Base-by-base conservation (phyloP, 23 tunicate species). In the Phallusia fumigata region DNA sequence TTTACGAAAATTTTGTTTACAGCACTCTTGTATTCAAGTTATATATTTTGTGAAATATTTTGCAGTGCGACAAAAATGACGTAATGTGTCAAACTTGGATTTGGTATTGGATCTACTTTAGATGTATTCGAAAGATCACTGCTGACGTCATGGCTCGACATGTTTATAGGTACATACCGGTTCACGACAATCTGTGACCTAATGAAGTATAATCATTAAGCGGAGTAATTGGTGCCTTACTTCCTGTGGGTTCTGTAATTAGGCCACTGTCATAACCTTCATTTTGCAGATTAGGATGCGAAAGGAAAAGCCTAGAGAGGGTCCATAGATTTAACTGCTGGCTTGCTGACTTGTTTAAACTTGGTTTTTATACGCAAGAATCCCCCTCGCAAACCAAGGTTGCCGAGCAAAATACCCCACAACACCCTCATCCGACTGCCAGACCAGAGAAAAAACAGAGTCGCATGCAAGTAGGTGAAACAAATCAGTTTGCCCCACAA, bases 51-150 rank as follows among this genome's bases (percentile, higher is more conserved):
- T 28, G 6, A 45, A 8, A 10, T 3, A 40, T 22, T 76, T 79
- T 92, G 22, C 79, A 96, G 99, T 83, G 90, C 19, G 99, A 97
- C 76, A 88, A 92, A 36, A 93, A 97, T 58, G 99, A 97, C 80
- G 99, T 97, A 19, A 97, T 97, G 99, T 97, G 99, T 58, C 99
- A 97, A 65, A 97, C 99, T 18, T 97, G 99, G 99, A 97, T 97
- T 22, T 97, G 99, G 99, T 97, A 97, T 80, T 97, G 99, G 99
- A 97, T 97, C 21, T 97, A 97, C 73, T 97, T 97, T 75, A 85
- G 99, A 28, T 69, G 93, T 19, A 85, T 92, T 0, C 88, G 97
- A 24, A 75, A 83, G n/a, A 80, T 90, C 1, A 86, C 82, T 32
- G 64, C 90, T 33, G 91, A 90, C 18, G 85, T 86, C 13, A 74